Percentiles rank a stretch among this genome's conserved stretches.
Conservation (phyloP, 2,113 vertebrate species). For the Ceuthmochares aereus region DNA sequence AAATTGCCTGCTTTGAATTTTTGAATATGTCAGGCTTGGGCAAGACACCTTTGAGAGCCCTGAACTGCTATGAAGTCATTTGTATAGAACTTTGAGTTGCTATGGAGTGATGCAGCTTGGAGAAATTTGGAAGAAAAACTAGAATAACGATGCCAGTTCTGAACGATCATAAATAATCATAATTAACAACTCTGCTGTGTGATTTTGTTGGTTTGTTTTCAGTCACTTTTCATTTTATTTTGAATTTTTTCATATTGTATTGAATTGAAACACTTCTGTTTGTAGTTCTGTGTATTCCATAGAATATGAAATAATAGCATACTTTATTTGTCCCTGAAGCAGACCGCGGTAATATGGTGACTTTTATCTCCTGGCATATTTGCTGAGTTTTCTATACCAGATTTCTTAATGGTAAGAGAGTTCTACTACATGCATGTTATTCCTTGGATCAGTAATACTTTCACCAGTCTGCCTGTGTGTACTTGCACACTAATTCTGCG, state of each 20-base stretch:
- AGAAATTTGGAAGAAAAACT: conserved; percentile 71
- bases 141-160: conserved; percentile 70
- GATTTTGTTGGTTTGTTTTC: conserved; percentile 80
- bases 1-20: not conserved
- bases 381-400: not conserved
- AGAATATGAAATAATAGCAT: conserved; percentile 48
- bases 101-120: not conserved
- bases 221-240: conserved; percentile 78
- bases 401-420: not conserved
- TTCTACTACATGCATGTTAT: not conserved
- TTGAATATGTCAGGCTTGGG: not conserved
- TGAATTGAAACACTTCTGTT: conserved; percentile 81
- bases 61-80: not conserved
- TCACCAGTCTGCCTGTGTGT: not conserved
- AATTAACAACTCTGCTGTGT: conserved; percentile 76
- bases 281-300: conserved; percentile 61
- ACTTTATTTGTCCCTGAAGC: conserved; percentile 66
- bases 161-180: conserved; percentile 77
- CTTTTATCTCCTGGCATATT: conserved; percentile 41
- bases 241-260: conserved; percentile 79
- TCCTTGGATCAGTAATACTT: not conserved
- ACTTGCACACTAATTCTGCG: not conserved
- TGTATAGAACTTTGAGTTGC: conserved; percentile 20
- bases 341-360: not conserved
- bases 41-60: not conserved